Percentiles rank a stretch among this genome's conserved stretches.
These are phyloP conservation scores for Rattus rattus DNA, from an alignment of 2,113 vertebrate genomes.

Conservation along the genomic window DNA sequence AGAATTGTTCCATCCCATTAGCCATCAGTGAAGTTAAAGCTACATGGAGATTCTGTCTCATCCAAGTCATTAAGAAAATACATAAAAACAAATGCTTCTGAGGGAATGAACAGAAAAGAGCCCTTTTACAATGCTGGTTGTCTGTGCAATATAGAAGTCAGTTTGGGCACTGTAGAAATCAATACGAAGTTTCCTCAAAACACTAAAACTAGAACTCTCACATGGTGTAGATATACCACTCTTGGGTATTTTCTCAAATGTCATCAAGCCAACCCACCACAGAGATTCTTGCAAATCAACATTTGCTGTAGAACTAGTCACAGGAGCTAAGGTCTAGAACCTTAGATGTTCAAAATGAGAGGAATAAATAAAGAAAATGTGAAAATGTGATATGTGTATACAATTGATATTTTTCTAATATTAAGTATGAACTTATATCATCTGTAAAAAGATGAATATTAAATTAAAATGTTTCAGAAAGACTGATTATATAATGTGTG, in stretches of 20 bases:
- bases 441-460: neutral
- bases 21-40: neutral
- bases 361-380: neutral
- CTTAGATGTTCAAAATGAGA: neutral
- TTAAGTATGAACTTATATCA: neutral
- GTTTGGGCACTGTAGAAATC: neutral
- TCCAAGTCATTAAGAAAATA: neutral
- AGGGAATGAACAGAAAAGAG: neutral
- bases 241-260: neutral
- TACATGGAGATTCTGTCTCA: neutral
- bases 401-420: neutral
- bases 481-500: too few relatives aligned
- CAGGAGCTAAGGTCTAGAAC: neutral
- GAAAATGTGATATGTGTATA: neutral
- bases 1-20: neutral
- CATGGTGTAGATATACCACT: neutral
- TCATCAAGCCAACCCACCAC: neutral
- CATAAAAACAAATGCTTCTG: too few relatives aligned
- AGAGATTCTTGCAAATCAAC: neutral
- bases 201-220: neutral
- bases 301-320: neutral
- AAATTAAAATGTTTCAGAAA: neutral
- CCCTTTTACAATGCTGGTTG: neutral
- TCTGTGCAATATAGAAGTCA: neutral
- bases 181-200: neutral